Base-by-base conservation (phyloP, 2,113 vertebrate species). In the Corvus moneduloides region DNA sequence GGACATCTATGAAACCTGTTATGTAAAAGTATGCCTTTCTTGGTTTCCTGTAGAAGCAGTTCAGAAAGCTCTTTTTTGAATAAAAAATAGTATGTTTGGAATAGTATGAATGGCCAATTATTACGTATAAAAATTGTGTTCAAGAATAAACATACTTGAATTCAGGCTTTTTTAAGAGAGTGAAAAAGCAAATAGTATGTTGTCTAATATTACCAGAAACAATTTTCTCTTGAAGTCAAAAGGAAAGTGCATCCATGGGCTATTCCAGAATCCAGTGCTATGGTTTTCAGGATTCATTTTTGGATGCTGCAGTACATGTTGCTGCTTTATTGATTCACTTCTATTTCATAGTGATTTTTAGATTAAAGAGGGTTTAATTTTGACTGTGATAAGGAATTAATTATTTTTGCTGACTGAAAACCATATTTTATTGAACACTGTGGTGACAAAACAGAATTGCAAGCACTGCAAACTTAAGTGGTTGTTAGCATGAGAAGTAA, bases 401-500 rank as follows among this genome's bases (percentile, higher is more conserved):
- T 55, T 44, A 68, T 94, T 96, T 96, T 95, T 92, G 46, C 58
- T 86, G 64, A 56, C 61, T 82, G 62, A 61, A 73, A 75, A 76
- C n/a, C 27, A 19, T 71, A 51, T 77, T 91, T 84, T 74, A 59
- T 87, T 59, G 55, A 79, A 90, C 39, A 10, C 58, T 35, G 8
- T 91, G 51, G 59, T 94, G 76, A 80, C 87, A 90, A 84, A 80
- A 92, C 79, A 78, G 62, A 94, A 74, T 94, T 8, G 4, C 83
- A 78, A 84, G 77, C 51, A 23, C 81, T 89, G 64, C 69, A 89
- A 90, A 89, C 44, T 69, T 81, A 89, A 93, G 89, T 92, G 81
- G 87, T 67, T 89, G 89, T 95, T 97, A 92, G 61, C 35, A 49
- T 81, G 72, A 90, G 32, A 81, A 84, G 64, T 93, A 95, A 93